A percentile compares a stretch with the other conserved stretches of the same genome.
Evolutionary conservation across 2,888 invertebrate genomes (phyloP).

Genomic region (Papilio elwesi): DNA sequence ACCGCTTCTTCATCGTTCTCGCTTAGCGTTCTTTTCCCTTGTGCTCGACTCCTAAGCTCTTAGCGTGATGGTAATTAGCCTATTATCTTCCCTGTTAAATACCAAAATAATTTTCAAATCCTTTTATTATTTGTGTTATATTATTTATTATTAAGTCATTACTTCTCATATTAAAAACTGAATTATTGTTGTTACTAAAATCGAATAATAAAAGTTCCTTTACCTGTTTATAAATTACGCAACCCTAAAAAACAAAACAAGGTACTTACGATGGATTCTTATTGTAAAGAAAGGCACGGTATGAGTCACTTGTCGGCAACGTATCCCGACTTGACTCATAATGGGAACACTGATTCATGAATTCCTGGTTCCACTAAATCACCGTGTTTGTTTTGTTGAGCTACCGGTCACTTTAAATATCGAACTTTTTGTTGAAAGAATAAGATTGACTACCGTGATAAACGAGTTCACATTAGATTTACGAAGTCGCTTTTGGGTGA

Average conservation of each 20-base stretch:
- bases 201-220: not conserved
- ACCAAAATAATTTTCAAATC: too few species aligned
- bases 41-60: too few species aligned
- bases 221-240: not conserved
- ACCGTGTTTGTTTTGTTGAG: not conserved
- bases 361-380: slow-evolving; percentile 32
- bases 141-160: too few species aligned
- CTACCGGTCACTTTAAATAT: slow-evolving; percentile 1
- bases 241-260: slow-evolving; percentile 10
- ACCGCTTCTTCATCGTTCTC: too few species aligned
- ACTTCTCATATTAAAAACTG: too few species aligned
- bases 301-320: slow-evolving; percentile 33
- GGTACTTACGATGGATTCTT: slow-evolving; percentile 26
- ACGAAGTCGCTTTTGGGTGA: not conserved
- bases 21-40: too few species aligned
- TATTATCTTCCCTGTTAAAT: too few species aligned
- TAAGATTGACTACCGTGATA: slow-evolving; percentile 11
- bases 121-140: too few species aligned
- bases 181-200: too few species aligned
- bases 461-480: slow-evolving; percentile 8
- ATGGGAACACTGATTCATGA: slow-evolving; percentile 37
- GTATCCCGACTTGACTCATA: slow-evolving; percentile 25
- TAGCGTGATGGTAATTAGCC: too few species aligned
- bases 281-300: slow-evolving; percentile 9
- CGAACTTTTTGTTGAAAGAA: not conserved